Evolutionary conservation across 2,888 invertebrate species (phyloP).

Genomic region (Nemoura dubitans): DNA sequence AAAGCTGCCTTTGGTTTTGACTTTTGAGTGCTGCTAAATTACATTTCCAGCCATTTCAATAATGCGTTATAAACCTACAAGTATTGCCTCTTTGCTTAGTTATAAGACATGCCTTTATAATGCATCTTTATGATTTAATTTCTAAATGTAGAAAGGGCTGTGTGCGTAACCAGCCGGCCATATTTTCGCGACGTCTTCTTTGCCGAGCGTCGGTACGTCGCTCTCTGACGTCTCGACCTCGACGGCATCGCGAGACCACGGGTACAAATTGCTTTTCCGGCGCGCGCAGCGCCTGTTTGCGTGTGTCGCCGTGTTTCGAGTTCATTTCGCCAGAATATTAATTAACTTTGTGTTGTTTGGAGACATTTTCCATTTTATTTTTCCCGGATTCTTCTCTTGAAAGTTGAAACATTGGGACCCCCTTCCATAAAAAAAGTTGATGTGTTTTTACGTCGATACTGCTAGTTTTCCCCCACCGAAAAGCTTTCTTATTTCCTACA

Average conservation of each 20-base stretch:
- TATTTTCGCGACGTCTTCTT: not conserved
- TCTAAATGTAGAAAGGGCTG: no score
- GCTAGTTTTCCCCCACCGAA: not conserved
- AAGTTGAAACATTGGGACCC: not conserved
- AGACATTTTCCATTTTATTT: not conserved
- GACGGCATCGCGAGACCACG: not conserved
- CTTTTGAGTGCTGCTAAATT: no score
- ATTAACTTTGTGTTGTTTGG: constrained; percentile 7
- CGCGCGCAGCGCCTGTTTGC: not conserved
- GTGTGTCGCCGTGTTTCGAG: not conserved
- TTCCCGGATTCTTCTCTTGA: not conserved
- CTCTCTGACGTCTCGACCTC: not conserved
- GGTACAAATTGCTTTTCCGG: constrained; percentile 33
- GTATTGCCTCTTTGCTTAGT: no score
- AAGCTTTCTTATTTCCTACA: not conserved
- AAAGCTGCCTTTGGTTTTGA: no score
- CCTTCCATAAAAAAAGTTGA: not conserved
- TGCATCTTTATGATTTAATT: no score
- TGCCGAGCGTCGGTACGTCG: not conserved
- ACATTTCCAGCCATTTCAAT: no score
- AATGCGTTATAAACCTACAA: no score
- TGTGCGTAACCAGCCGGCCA: no score
- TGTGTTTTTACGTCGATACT: not conserved
- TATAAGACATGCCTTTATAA: no score
- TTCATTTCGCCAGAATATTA: not conserved